These are phyloP conservation scores for Drosophila punjabiensis DNA, from an alignment of 1,140 invertebrate genomes.

Conservation along the genomic window DNA sequence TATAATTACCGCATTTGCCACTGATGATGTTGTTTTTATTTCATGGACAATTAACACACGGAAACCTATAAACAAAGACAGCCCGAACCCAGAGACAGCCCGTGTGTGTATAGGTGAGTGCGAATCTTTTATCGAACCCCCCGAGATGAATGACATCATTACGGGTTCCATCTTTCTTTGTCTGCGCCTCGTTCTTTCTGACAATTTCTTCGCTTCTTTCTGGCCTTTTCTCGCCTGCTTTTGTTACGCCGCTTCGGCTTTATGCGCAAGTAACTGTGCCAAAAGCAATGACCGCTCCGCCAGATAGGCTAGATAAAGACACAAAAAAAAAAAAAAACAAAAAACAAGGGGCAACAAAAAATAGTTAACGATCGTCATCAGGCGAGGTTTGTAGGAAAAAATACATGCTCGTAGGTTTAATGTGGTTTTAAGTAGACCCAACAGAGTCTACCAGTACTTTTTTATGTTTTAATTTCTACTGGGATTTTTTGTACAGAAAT, in stretches of 20 bases:
- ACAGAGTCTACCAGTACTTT: slow-evolving; percentile 21
- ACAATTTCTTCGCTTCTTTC: slow-evolving; percentile 25
- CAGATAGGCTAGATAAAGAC: slow-evolving; percentile 58
- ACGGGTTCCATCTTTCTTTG: slow-evolving; percentile 46
- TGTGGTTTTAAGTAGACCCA: slow-evolving; percentile 58
- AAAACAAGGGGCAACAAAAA: slow-evolving; percentile 20
- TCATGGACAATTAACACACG: slow-evolving; percentile 61
- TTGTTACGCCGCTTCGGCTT: slow-evolving; percentile 39
- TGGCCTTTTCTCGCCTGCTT: slow-evolving; percentile 16
- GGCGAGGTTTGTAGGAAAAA: slow-evolving; percentile 25
- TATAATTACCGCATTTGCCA: slow-evolving; percentile 46
- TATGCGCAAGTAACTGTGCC: slow-evolving; percentile 66
- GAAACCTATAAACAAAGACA: slow-evolving; percentile 18
- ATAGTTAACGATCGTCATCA: slow-evolving; percentile 36
- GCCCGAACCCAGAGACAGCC: slow-evolving; percentile 4
- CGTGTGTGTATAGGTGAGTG: slow-evolving; percentile 11
- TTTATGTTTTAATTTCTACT: slow-evolving; percentile 38
- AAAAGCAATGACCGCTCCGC: slow-evolving; percentile 63
- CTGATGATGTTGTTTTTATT: slow-evolving; percentile 51
- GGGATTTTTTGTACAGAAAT: slow-evolving; percentile 16
- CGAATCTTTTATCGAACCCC: slow-evolving; percentile 55
- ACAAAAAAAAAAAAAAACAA: slow-evolving; percentile 43
- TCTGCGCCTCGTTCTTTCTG: slow-evolving; percentile 32
- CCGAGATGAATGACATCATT: slow-evolving; percentile 79
- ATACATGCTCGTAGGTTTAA: slow-evolving; percentile 48